Base-by-base conservation (phyloP, 2,797 vertebrate genomes). In the Myripristis jacobus region DNA sequence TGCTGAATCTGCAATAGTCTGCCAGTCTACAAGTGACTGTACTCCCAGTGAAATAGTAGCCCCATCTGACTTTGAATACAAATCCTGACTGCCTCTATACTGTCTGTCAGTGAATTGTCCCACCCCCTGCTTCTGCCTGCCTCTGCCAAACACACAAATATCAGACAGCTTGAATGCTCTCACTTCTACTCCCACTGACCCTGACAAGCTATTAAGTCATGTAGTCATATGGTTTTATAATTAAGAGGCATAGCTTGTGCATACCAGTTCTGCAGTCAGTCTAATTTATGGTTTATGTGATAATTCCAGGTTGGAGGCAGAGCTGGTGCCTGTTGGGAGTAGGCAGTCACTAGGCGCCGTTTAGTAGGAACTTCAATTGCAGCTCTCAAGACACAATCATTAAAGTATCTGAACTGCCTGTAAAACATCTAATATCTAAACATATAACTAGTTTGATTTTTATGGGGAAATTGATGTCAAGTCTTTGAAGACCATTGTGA, bases 211-310 rank as follows among this genome's bases (percentile, higher is more conserved):
- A 51, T 54, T 34, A 72, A 57, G 31, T 3, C 21, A 6, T 36
- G 27, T 3, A 57, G 52, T 54, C 57, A 41, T 15, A 15, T 11
- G 19, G 29, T 24, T 55, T 11, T 50, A 24, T 53, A 36, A 55
- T 48, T 2, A 4, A 55, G 11, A 69, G 57, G 44, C 36, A 19
- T 53, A 53, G 16, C 13, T 27, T 18, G 16, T 18, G 16, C 51
- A 27, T 8, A 52, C 24, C 31, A 69, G 59, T 59, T 75, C 51
- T 36, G 52, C 34, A 31, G 71, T 11, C 41, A 1, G n/a, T 62
- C 24, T 77, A 78, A 78, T 82, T 70, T 62, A 46, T 55, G 24
- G 31, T 31, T 24, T 56, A 12, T 53, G 47, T 62, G 27, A 48
- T 67, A 36, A 65, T 61, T 67, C 24, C 60, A 41, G 48, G n/a